Base-by-base conservation (phyloP, 92 coral and sea anemone species). In the Epizoanthus stellaris region DNA sequence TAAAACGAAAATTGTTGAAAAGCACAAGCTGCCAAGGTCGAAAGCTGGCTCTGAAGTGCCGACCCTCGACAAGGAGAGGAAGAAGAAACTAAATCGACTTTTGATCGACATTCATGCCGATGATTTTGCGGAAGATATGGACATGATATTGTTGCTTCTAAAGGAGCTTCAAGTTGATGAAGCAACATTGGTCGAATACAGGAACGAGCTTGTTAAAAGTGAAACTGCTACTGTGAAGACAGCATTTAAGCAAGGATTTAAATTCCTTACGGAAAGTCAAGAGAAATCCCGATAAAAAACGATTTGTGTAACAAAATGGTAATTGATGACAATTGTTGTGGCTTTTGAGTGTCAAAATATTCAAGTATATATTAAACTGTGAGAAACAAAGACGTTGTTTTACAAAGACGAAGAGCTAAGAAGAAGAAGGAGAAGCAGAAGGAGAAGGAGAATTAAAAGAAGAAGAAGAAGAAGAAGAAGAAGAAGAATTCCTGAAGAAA, bases 31-130 rank as follows among this genome's bases (percentile, higher is more conserved):
- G 23, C 4, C 65, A 61, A 73, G 23, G 45, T 21, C 4, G 17
- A 49, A 54, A 4, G 3, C 40, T 40, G 40, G 10, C 42, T 54
- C 38, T 1, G 45, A 21, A 23, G 42, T 54, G 15, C 80, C 80
- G 62, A 74, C 47, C 36, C 65, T 74, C 16, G 80, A 74, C 42
- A 74, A 74, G 63, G 80, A 52, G 45, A 54, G 57, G 9, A 74
- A 19, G 21, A 74, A 74, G 25, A 74, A 74, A 13, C 42, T 74
- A 54, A 74, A 74, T 30, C 80, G 80, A 54, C 43, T 74, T 10
- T 52, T 74, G 36, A 74, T 74, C 25, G 80, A 74, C 57, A 21
- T 74, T 30, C 52, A 74, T 12, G 80, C 65, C 10, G 80, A 74
- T 1, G 80, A 52, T 52, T 74, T 74, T 21, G 12, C 80, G 12